Conservation (phyloP, 92 coral and sea anemone species). For the Heliopora coerulea region DNA sequence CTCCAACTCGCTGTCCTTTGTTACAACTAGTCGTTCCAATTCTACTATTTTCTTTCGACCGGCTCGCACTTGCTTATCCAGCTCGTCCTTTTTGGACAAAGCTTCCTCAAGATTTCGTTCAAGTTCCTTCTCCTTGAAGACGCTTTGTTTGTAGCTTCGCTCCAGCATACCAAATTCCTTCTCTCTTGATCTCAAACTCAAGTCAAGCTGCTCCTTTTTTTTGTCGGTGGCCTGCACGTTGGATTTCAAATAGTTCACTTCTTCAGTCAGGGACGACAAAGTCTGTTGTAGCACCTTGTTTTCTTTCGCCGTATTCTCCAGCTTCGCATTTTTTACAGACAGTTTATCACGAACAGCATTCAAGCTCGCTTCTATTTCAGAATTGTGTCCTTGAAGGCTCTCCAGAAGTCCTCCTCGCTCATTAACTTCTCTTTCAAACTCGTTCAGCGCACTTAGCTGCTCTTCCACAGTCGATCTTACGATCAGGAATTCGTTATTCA, state of each 20-base stretch:
- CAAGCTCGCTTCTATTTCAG: conserved; percentile 9
- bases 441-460: conserved; percentile 53
- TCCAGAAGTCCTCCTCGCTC: conserved; percentile 15
- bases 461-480: conserved; percentile 79
- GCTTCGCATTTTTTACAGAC: neutral
- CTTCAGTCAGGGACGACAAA: conserved; percentile 44
- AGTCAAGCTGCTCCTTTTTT: conserved; percentile 69
- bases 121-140: conserved; percentile 71
- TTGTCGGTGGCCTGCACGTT: conserved; percentile 57
- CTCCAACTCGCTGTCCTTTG: conserved; percentile 58
- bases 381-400: conserved; percentile 4
- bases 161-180: conserved; percentile 73
- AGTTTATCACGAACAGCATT: conserved; percentile 15
- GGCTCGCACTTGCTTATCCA: conserved; percentile 67
- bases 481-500: conserved; percentile 64
- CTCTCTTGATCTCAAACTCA: conserved; percentile 57
- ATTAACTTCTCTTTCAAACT: conserved; percentile 10
- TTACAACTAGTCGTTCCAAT: conserved; percentile 59
- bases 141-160: conserved; percentile 70
- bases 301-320: conserved; percentile 7
- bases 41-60: conserved; percentile 65
- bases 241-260: conserved; percentile 58
- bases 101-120: conserved; percentile 76
- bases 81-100: conserved; percentile 71
- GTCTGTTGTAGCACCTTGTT: neutral